These are phyloP conservation scores for Drosophila emarginata DNA, from an alignment of 2,888 invertebrate genomes.

Conservation along the genomic window DNA sequence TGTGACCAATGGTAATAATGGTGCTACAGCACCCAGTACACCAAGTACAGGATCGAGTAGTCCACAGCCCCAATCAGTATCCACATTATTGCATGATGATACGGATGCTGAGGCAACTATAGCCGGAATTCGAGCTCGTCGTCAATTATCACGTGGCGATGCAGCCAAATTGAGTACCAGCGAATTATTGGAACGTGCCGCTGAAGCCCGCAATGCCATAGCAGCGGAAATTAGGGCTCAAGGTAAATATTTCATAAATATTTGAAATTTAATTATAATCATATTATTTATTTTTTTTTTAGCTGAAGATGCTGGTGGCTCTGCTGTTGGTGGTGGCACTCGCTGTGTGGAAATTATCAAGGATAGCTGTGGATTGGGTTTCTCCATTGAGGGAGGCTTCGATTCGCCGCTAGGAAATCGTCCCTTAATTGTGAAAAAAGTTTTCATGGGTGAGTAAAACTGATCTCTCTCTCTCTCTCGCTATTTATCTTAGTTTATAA, in stretches of 20 bases:
- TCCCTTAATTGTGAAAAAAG: constrained; percentile 94
- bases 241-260: constrained; percentile 51
- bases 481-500: too few relatives aligned
- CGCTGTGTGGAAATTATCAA: constrained; percentile 82
- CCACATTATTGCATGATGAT: constrained; percentile 56
- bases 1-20: constrained; percentile 35
- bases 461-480: not conserved
- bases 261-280: not conserved
- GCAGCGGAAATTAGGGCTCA: constrained; percentile 82
- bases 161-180: constrained; percentile 81
- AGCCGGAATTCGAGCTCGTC: constrained; percentile 76
- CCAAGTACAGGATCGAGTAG: constrained; percentile 72
- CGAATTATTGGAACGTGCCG: constrained; percentile 80
- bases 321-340: constrained; percentile 64
- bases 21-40: constrained; percentile 43
- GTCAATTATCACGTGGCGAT: constrained; percentile 80
- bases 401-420: constrained; percentile 95
- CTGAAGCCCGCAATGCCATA: constrained; percentile 80
- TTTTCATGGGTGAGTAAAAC: constrained; percentile 91
- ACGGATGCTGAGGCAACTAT: constrained; percentile 71
- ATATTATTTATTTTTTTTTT: not conserved
- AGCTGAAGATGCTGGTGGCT: constrained; percentile 68
- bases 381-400: constrained; percentile 96
- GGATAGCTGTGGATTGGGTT: constrained; percentile 95
- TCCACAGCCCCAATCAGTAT: constrained; percentile 59